These are phyloP conservation scores for Eupithecia centaureata DNA, from an alignment of 2,888 invertebrate genomes.

Conservation along the genomic window DNA sequence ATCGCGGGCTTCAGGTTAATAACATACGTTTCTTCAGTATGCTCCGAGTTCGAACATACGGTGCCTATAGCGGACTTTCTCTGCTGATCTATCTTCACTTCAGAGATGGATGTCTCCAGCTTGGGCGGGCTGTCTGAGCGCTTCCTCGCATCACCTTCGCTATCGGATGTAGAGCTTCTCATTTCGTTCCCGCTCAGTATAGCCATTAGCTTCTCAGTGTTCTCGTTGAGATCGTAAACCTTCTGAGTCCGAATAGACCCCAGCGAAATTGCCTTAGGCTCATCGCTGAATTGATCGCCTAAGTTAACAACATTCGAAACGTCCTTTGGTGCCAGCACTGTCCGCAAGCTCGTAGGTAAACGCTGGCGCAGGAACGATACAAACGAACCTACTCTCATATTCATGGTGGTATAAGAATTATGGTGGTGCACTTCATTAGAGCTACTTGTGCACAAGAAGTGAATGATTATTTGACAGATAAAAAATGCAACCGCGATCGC, in stretches of 20 bases:
- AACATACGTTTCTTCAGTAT: background rate
- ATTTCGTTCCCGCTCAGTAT: constrained; percentile 63
- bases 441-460: constrained; percentile 57
- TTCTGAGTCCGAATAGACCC: constrained; percentile 60
- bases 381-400: background rate
- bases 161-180: constrained; percentile 36
- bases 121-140: constrained; percentile 64
- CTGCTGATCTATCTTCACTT: constrained; percentile 59
- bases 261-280: constrained; percentile 55
- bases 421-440: constrained; percentile 41
- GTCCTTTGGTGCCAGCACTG: background rate
- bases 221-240: constrained; percentile 73
- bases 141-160: constrained; percentile 31
- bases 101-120: constrained; percentile 67
- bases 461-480: constrained; percentile 65
- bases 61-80: background rate
- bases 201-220: constrained; percentile 68
- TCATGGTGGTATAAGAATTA: background rate
- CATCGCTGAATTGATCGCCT: background rate
- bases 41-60: background rate
- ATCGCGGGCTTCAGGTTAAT: background rate
- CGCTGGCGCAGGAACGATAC: background rate
- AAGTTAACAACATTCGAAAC: background rate
- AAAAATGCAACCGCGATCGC: constrained; percentile 60
- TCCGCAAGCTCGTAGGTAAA: background rate